Base-by-base conservation (phyloP, 2,113 vertebrate genomes). In the Amazona guildingii region DNA sequence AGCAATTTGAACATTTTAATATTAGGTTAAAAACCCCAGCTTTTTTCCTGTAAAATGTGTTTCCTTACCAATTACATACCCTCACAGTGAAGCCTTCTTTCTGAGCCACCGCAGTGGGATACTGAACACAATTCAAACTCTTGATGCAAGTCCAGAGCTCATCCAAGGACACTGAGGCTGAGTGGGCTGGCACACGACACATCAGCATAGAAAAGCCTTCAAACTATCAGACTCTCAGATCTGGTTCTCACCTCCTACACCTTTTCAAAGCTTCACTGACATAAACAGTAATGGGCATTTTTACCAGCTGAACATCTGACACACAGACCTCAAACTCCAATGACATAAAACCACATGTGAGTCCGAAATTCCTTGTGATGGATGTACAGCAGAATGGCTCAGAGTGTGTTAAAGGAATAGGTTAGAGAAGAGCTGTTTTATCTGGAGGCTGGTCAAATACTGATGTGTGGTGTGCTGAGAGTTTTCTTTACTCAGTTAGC, bases 311-410 rank as follows among this genome's bases (percentile, higher is more conserved):
- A 87, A 82, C 73, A 51, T 46, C 21, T 91, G 74, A 39, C 48
- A 69, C 49, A 11, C 17, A 28, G 62, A 44, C 28, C 54, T 79
- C 80, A 37, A 86, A 48, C 51, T 27, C 19, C 21, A 39, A n/a
- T 11, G 63, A 66, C 0, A 0, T n/a, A 63, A 78, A 89, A 62
- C 17, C 62, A 44, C 11, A 16, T 0, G 0, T 52, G 52, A 62
- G 54, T 54, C 51, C 9, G 62, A 39, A 70, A 13, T 49, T 69
- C 44, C n/a, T 62, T 1, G 11, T 69, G 86, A 69, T 15, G 73
- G 66, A 57, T 35, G 66, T 12, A 46, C 31, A 59, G 77, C 13
- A 74, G 73, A 77, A 63, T 4, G 24, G 85, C 68, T 78, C 62
- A 19, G 64, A 23, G 39, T 3, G 51, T 37, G 39, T 37, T 43